Percentiles rank a stretch among this genome's conserved stretches.
phyloP scores from a whole-genome alignment of 2,888 invertebrate species.

The Stenotaenia linearis region DNA sequence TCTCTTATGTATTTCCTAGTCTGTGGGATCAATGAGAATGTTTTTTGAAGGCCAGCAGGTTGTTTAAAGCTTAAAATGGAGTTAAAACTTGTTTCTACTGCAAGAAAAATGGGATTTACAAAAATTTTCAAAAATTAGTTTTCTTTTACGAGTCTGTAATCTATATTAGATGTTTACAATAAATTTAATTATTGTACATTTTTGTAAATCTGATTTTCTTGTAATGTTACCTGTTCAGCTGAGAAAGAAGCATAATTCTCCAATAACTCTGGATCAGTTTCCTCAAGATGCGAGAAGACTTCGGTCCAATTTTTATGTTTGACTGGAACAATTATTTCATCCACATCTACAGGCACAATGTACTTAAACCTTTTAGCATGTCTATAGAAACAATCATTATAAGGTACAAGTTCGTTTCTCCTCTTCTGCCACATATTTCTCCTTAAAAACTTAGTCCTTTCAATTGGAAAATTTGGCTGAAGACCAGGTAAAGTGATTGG shows the following conservation, averaged over 20 bases:
- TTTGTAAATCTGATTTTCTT: too few species aligned
- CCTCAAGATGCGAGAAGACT: conserved; percentile 53
- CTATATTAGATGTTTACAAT: too few species aligned
- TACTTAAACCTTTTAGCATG: conserved; percentile 60
- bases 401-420: conserved; percentile 64
- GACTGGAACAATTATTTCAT: conserved; percentile 66
- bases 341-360: conserved; percentile 64
- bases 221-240: conserved; percentile 40
- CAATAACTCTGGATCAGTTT: conserved; percentile 48
- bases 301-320: conserved; percentile 56
- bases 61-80: too few species aligned
- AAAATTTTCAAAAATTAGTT: too few species aligned
- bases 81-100: too few species aligned
- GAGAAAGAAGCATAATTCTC: conserved; percentile 56
- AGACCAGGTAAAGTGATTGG: conserved; percentile 55
- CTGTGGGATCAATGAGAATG: too few species aligned
- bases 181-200: too few species aligned
- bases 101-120: too few species aligned
- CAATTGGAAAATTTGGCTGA: conserved; percentile 48
- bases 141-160: too few species aligned
- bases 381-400: conserved; percentile 71
- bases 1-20: too few species aligned
- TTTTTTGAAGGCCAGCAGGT: too few species aligned
- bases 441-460: conserved; percentile 48
- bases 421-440: conserved; percentile 62